Base-by-base conservation (phyloP, 2,113 vertebrate species). In the Acanthisitta chloris region DNA sequence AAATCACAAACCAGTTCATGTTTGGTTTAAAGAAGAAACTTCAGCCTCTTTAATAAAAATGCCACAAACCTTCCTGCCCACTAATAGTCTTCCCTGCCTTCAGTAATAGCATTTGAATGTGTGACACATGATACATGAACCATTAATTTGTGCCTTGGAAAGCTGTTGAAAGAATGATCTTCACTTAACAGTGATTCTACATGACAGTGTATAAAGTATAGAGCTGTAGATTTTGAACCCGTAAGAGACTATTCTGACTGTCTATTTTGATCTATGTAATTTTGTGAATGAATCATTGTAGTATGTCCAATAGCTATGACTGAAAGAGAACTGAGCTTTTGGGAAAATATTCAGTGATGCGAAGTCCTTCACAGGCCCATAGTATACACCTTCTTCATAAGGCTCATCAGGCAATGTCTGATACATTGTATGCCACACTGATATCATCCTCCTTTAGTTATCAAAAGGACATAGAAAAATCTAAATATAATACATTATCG, bases 131-230 rank as follows among this genome's bases (percentile, higher is more conserved):
- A 59, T 70, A 48, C 3, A 16, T 6, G 31, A 86, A 45, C 45
- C 12, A 17, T 51, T 89, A 48, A 59, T 81, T 79, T 87, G n/a
- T 84, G 55, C 31, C n/a, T 88, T 97, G 90, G 72, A 93, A 96
- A 94, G 46, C 17, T 58, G 33, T 65, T 94, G 31, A 67, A 91
- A 85, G 65, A 73, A 81, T 21, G 29, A 79, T 81, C 48, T 81
- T 78, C 48, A 71, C 48, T 62, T 87, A 49, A 57, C 15, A 48
- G 45, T 74, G 81, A 65, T 72, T 57, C 73, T 85, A 15, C 12
- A 9, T 69, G 57, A 67, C 26, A 67, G n/a, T 42, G 24, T 33
- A 49, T 42, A 12, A 81, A 90, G 40, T 25, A 43, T 10, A 81
- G 73, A 81, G 33, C 24, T 73, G 46, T 70, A 79, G 66, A 81